phyloP scores from a whole-genome alignment of 1,140 invertebrate genomes.

The Penaeus indicus region DNA sequence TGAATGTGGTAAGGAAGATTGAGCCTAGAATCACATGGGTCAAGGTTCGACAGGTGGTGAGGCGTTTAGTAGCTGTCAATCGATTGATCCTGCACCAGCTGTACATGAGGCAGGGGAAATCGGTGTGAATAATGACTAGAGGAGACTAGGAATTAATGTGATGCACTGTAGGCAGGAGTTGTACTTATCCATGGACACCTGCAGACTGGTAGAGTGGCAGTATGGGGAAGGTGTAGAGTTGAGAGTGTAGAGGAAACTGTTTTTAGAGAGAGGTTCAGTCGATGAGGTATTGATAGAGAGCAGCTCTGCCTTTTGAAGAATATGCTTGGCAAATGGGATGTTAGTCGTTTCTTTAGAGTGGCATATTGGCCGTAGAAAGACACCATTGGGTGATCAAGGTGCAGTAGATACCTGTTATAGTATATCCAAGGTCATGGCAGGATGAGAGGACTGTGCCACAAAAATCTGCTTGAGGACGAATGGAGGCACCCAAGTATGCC shows the following conservation, averaged over 20 bases:
- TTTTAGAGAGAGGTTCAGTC: not conserved
- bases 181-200: not conserved
- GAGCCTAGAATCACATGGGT: not conserved
- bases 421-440: not conserved
- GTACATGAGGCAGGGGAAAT: slow-evolving; percentile 6
- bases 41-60: slow-evolving; percentile 19
- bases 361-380: not conserved
- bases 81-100: not conserved
- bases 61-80: not conserved
- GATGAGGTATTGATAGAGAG: slow-evolving; percentile 19
- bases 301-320: slow-evolving; percentile 24
- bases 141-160: slow-evolving; percentile 21
- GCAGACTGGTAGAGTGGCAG: not conserved
- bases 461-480: not conserved
- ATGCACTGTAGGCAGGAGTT: not conserved
- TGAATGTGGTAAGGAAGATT: not conserved
- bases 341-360: slow-evolving; percentile 20
- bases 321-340: slow-evolving; percentile 35
- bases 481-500: too few species aligned
- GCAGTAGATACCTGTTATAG: not conserved
- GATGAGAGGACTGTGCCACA: slow-evolving; percentile 5
- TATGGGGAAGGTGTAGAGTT: not conserved
- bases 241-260: not conserved
- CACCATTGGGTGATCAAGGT: slow-evolving; percentile 27
- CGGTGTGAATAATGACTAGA: not conserved